These are phyloP conservation scores for Eurystomus gularis DNA, from an alignment of 2,113 vertebrate genomes.

Conservation along the genomic window DNA sequence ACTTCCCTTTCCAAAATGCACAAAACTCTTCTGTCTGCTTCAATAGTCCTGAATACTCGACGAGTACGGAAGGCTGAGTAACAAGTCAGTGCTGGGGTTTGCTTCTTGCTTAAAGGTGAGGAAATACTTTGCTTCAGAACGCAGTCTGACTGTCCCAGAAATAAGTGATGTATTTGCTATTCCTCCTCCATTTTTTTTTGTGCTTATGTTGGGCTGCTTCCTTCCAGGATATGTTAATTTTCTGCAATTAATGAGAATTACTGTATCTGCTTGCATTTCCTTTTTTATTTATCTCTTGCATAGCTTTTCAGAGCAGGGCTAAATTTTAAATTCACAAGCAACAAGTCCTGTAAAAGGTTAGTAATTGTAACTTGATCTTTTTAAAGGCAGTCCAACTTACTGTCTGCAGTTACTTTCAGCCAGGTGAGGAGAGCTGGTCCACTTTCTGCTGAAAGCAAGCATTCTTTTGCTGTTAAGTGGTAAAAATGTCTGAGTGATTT, in stretches of 20 bases:
- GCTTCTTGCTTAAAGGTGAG: neutral
- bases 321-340: neutral
- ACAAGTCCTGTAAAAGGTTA: neutral
- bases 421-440: neutral
- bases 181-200: neutral
- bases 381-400: neutral
- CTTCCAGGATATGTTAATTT: neutral
- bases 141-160: neutral
- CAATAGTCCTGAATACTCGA: no score
- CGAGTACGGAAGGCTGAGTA: neutral
- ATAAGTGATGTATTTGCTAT: neutral
- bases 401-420: neutral
- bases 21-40: neutral
- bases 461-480: neutral
- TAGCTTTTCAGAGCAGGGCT: neutral
- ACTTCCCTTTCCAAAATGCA: neutral
- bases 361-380: neutral
- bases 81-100: neutral
- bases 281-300: neutral
- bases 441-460: neutral
- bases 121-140: neutral
- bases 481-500: slow-evolving; percentile 28
- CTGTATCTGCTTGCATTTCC: neutral
- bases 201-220: neutral
- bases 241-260: neutral